These are phyloP conservation scores for Heliconius erato DNA, from an alignment of 2,888 invertebrate species.

Conservation along the genomic window DNA sequence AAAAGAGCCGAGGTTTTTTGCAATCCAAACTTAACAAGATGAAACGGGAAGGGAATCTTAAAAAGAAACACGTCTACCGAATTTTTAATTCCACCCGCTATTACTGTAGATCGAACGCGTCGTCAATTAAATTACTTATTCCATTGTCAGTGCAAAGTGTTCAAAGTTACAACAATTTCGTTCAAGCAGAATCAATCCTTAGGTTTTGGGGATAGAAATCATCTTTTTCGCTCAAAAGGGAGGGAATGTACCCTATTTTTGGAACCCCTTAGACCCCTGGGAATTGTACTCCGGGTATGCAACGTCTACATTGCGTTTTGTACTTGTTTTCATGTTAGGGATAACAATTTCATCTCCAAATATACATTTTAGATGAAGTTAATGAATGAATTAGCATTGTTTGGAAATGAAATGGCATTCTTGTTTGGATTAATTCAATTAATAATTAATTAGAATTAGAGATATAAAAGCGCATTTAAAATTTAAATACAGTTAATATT, in stretches of 20 bases:
- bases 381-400: slow-evolving; percentile 40
- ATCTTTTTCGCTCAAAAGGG: slow-evolving; percentile 47
- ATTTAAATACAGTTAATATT: neutral
- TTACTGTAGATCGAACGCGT: slow-evolving; percentile 81
- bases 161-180: slow-evolving; percentile 20
- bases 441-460: neutral
- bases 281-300: slow-evolving; percentile 66
- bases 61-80: slow-evolving; percentile 51
- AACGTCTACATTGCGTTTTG: slow-evolving; percentile 69
- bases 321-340: slow-evolving; percentile 65
- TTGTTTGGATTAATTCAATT: neutral
- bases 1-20: slow-evolving; percentile 29
- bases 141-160: slow-evolving; percentile 71
- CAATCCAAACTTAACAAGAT: slow-evolving; percentile 41
- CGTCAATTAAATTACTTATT: slow-evolving; percentile 84
- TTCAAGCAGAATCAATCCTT: slow-evolving; percentile 44
- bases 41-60: slow-evolving; percentile 41
- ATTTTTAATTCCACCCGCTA: slow-evolving; percentile 66
- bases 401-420: neutral
- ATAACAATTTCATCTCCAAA: slow-evolving; percentile 56
- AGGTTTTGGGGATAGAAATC: slow-evolving; percentile 43
- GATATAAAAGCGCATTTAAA: neutral
- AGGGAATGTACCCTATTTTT: slow-evolving; percentile 67
- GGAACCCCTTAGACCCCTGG: slow-evolving; percentile 64
- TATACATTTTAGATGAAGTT: slow-evolving; percentile 52